These are phyloP conservation scores for Frankliniella fusca DNA, from an alignment of 2,888 invertebrate species.

Conservation along the genomic window DNA sequence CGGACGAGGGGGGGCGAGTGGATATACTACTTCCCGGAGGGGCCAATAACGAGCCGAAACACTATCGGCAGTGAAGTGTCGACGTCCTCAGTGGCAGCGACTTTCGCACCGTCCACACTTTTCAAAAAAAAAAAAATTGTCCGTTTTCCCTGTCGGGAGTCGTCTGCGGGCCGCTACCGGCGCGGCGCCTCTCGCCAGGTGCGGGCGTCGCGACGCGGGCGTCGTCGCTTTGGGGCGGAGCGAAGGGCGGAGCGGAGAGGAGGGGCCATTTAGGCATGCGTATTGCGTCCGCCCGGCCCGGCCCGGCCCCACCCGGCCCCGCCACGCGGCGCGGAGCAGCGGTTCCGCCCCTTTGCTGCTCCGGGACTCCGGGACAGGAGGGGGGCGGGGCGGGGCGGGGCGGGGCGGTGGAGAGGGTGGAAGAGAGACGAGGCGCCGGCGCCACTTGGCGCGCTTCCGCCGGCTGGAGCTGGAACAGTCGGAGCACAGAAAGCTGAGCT, in stretches of 20 bases:
- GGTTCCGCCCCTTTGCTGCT: background rate
- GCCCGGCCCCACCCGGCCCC: too few species aligned
- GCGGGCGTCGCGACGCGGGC: background rate
- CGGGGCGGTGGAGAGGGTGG: background rate
- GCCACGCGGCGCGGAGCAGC: too few species aligned
- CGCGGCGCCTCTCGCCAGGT: background rate
- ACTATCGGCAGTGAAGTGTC: background rate
- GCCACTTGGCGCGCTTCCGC: background rate
- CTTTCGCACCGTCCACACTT: background rate
- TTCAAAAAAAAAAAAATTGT: too few species aligned
- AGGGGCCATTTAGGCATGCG: background rate
- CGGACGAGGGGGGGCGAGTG: background rate
- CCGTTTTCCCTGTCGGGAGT: too few species aligned
- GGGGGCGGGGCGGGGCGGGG: background rate
- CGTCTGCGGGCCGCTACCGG: too few species aligned
- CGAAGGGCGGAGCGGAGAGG: background rate
- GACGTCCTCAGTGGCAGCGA: background rate
- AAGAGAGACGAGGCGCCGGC: too few species aligned
- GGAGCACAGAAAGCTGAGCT: too few species aligned
- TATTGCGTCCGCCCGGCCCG: background rate
- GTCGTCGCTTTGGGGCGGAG: too few species aligned
- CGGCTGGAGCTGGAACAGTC: too few species aligned
- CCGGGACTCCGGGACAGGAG: background rate
- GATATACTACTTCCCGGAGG: background rate
- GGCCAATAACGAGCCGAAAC: background rate